A percentile compares a stretch with the other conserved stretches of the same genome.
Evolutionary conservation across 2,113 vertebrate genomes (phyloP).

Genomic region (Thomomys bottae): DNA sequence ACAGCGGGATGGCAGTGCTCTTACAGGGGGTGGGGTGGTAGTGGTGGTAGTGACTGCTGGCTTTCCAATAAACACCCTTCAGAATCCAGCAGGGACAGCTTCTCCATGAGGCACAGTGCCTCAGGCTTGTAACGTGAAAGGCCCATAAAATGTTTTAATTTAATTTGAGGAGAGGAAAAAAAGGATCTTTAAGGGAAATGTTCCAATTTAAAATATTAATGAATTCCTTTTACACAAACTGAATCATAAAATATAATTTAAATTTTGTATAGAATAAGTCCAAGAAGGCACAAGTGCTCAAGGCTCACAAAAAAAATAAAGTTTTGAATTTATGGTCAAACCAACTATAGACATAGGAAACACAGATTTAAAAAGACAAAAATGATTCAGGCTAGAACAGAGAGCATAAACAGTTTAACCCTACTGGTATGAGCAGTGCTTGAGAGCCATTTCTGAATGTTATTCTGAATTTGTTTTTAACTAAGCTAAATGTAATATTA

Average conservation of each 20-base stretch:
- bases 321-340: not conserved
- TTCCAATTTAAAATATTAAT: constrained; percentile 38
- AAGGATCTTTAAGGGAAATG: not conserved
- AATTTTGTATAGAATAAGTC: not conserved
- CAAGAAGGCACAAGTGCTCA: not conserved
- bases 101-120: not conserved
- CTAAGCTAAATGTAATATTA: constrained; percentile 26
- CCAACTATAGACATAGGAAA: not conserved
- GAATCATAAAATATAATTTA: constrained; percentile 15
- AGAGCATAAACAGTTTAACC: not conserved
- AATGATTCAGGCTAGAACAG: not conserved
- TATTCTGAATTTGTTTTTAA: constrained; percentile 33
- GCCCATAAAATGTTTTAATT: constrained; percentile 28
- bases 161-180: constrained; percentile 25
- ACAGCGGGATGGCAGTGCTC: not conserved
- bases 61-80: not conserved
- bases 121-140: not conserved
- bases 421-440: not conserved
- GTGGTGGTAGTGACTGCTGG: too few relatives aligned
- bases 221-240: not conserved
- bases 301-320: not conserved
- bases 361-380: not conserved
- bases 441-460: not conserved
- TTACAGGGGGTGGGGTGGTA: not conserved
- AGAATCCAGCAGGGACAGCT: not conserved